Evolutionary conservation across 2,113 vertebrate genomes (phyloP).

Genomic region (Tautogolabrus adspersus): DNA sequence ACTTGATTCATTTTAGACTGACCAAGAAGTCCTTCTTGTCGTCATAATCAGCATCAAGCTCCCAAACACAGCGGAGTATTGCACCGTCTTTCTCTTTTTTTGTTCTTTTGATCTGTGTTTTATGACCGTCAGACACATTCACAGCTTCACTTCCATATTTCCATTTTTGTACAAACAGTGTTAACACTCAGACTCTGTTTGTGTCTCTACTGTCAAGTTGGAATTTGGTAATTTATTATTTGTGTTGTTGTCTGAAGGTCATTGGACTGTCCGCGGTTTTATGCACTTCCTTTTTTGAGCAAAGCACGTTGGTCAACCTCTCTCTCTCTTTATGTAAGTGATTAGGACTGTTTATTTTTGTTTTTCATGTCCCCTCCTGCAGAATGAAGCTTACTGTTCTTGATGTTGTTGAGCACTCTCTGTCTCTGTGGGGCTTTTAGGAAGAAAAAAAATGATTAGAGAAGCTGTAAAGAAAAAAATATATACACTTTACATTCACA

Average conservation of each 20-base stretch:
- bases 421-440: no score
- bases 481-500: no score
- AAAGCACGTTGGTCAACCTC: conserved; percentile 23
- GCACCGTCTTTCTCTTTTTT: background rate
- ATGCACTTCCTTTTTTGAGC: conserved; percentile 55
- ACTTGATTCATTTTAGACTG: no score
- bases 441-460: no score
- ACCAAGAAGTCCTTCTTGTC: no score
- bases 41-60: background rate
- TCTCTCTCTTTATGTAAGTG: background rate
- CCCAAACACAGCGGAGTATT: background rate
- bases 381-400: background rate
- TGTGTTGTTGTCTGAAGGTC: conserved; percentile 38
- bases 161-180: conserved; percentile 46
- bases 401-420: background rate
- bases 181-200: no score
- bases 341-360: background rate
- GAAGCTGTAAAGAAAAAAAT: no score
- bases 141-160: conserved; percentile 18
- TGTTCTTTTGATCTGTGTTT: background rate
- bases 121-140: background rate
- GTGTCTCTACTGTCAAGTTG: background rate
- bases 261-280: background rate
- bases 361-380: background rate
- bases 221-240: background rate